Conservation (phyloP, 2,888 invertebrate genomes). For the Mesochorus sp. region DNA sequence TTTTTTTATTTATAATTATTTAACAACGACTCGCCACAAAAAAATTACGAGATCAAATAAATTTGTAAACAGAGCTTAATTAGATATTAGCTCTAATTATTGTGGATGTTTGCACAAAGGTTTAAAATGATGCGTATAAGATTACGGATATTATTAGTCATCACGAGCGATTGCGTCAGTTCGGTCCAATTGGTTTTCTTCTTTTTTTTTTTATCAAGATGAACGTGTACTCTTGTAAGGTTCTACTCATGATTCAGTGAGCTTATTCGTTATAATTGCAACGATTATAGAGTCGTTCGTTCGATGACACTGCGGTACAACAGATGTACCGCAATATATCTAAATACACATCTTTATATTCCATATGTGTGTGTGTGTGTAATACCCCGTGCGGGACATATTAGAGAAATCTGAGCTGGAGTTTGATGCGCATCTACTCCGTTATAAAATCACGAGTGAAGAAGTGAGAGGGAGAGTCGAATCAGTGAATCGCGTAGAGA, state of each 20-base stretch:
- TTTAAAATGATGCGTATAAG: too few relatives aligned
- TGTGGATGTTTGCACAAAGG: too few relatives aligned
- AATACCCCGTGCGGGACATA: background rate
- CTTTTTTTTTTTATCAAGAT: conserved; percentile 17
- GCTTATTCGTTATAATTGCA: conserved; percentile 70
- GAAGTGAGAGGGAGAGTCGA: conserved; percentile 54
- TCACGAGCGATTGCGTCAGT: too few relatives aligned
- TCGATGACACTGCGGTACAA: conserved; percentile 68
- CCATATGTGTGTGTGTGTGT: background rate
- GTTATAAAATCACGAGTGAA: too few relatives aligned
- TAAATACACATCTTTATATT: background rate
- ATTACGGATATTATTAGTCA: too few relatives aligned
- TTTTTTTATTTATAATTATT: too few relatives aligned
- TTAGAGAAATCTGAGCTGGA: conserved; percentile 37
- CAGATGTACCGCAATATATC: conserved; percentile 71
- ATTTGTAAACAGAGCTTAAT: too few relatives aligned
- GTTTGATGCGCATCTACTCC: too few relatives aligned
- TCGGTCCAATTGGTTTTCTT: too few relatives aligned
- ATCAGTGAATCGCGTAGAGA: conserved; percentile 1
- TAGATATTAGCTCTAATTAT: too few relatives aligned
- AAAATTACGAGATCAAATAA: too few relatives aligned
- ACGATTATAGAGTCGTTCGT: conserved; percentile 72
- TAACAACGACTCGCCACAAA: too few relatives aligned
- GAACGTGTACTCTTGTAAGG: conserved; percentile 18
- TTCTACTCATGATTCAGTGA: conserved; percentile 29